Conservation (phyloP, 1,140 invertebrate genomes). For the Dinoponera quadriceps region DNA sequence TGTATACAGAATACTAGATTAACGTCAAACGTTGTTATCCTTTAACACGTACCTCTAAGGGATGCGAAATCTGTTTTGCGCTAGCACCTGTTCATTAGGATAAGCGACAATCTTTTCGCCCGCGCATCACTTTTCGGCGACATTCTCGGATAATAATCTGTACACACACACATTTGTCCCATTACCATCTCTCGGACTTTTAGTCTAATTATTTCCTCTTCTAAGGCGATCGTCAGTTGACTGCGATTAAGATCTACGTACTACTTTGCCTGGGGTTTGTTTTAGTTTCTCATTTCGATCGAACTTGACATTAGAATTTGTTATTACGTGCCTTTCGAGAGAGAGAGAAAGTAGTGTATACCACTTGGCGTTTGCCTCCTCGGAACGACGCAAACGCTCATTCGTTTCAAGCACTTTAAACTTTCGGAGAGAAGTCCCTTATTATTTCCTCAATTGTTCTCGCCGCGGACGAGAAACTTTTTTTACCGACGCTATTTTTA, state of each 20-base stretch:
- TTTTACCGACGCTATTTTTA: constrained; percentile 30
- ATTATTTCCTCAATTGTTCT: constrained; percentile 18
- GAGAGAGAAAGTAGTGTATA: constrained; percentile 39
- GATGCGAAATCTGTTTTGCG: constrained; percentile 41
- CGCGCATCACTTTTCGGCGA: constrained; percentile 27
- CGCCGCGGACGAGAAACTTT: constrained; percentile 12
- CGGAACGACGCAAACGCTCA: constrained; percentile 12
- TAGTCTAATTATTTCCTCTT: constrained; percentile 72
- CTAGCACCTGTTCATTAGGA: constrained; percentile 53
- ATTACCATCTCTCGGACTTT: constrained; percentile 54
- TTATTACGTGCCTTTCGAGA: constrained; percentile 52
- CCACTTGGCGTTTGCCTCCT: constrained; percentile 47
- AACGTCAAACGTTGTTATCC: constrained; percentile 63
- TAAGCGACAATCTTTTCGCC: constrained; percentile 49
- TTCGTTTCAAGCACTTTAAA: constrained; percentile 22
- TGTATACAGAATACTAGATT: constrained; percentile 57
- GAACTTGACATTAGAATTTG: constrained; percentile 43
- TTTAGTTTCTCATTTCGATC: constrained; percentile 49
- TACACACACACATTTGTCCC: constrained; percentile 19
- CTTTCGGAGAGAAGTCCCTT: constrained; percentile 32
- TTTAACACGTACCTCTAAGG: constrained; percentile 41
- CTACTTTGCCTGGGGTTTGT: constrained; percentile 39
- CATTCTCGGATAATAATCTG: constrained; percentile 42
- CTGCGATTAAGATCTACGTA: constrained; percentile 62
- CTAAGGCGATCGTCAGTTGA: constrained; percentile 68